These are phyloP conservation scores for Myrmophylax atrothorax DNA, from an alignment of 2,113 vertebrate genomes.

Conservation along the genomic window DNA sequence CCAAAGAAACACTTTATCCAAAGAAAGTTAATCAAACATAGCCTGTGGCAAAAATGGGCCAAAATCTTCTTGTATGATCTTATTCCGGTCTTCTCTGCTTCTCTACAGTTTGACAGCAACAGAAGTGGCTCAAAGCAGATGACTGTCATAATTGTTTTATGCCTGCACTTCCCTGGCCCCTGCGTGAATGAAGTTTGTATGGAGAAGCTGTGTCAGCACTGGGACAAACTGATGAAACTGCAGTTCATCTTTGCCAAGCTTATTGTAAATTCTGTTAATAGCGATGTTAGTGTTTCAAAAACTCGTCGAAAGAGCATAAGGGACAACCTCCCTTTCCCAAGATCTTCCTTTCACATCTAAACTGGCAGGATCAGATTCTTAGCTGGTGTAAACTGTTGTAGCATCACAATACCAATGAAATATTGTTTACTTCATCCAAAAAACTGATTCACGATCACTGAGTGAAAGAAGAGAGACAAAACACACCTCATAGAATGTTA, in stretches of 20 bases:
- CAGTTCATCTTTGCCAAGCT: not conserved
- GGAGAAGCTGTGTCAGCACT: not conserved
- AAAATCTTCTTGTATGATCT: not conserved
- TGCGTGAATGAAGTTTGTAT: not conserved
- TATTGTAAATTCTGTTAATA: not conserved
- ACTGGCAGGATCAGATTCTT: not conserved
- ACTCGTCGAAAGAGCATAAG: not conserved
- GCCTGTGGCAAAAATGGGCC: not conserved
- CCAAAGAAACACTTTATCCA: not conserved
- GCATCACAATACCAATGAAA: not conserved
- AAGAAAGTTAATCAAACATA: not conserved
- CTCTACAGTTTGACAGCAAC: not conserved
- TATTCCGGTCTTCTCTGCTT: not conserved
- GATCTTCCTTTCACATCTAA: not conserved
- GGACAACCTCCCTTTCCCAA: not conserved
- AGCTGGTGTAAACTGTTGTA: not conserved
- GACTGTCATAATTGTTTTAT: not conserved
- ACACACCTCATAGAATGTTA: not conserved
- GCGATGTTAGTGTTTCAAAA: not conserved
- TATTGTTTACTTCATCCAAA: not conserved
- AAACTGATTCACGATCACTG: not conserved
- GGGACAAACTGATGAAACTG: not conserved
- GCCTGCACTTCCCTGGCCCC: not conserved
- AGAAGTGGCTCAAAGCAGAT: not conserved
- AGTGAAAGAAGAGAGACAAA: not conserved